A percentile compares a stretch with the other conserved stretches of the same genome.
These are phyloP conservation scores for Ctenoplectra terminalis DNA, from an alignment of 1,140 invertebrate genomes.

Conservation along the genomic window DNA sequence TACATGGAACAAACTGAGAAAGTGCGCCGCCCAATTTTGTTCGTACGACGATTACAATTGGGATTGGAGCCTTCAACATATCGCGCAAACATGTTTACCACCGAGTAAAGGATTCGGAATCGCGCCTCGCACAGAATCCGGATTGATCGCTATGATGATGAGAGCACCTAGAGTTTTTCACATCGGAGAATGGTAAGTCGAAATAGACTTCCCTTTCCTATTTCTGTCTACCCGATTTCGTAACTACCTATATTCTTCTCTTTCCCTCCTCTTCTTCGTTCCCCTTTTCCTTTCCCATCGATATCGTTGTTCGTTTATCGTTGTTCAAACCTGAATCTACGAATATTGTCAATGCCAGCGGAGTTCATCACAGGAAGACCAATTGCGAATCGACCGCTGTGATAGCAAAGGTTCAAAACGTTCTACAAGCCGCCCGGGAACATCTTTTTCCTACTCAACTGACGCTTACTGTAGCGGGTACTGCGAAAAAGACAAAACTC, in stretches of 20 bases:
- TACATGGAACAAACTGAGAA: constrained; percentile 93
- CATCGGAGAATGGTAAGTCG: constrained; percentile 96
- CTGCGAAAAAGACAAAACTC: constrained; percentile 91
- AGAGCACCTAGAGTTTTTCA: constrained; percentile 97
- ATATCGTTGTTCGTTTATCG: no score
- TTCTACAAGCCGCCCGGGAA: constrained; percentile 88
- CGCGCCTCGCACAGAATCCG: constrained; percentile 77
- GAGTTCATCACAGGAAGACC: constrained; percentile 97
- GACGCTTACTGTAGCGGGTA: constrained; percentile 86
- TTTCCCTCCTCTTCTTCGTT: not conserved
- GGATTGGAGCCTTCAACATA: constrained; percentile 98
- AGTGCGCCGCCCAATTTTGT: constrained; percentile 95
- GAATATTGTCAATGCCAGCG: constrained; percentile 85
- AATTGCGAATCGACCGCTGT: constrained; percentile 94
- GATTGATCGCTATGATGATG: constrained; percentile 92
- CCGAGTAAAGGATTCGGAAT: constrained; percentile 82
- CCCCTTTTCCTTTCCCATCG: not conserved
- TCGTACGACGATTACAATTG: constrained; percentile 99
- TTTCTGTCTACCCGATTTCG: no score
- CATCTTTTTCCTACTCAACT: constrained; percentile 95
- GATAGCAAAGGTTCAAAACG: constrained; percentile 93
- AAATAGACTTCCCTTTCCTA: no score
- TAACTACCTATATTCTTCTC: no score
- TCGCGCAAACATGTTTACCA: constrained; percentile 93
- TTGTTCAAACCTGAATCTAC: not conserved